Percentiles rank a stretch among this genome's conserved stretches.
phyloP scores from a whole-genome alignment of 2,888 invertebrate species.

The Latrodectus elegans region DNA sequence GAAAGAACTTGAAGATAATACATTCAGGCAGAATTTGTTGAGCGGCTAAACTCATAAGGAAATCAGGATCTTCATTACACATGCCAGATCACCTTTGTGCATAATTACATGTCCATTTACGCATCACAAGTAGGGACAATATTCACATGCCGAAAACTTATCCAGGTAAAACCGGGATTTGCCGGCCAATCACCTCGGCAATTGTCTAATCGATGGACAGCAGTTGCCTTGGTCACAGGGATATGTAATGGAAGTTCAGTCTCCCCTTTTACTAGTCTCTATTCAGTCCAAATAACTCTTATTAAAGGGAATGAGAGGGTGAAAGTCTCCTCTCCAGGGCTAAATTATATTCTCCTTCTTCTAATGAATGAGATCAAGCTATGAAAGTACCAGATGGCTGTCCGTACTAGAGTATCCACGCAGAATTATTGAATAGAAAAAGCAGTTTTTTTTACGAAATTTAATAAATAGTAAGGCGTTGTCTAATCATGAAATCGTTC shows the following conservation, averaged over 20 bases:
- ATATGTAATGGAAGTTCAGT: constrained; percentile 24
- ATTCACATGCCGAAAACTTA: constrained; percentile 2
- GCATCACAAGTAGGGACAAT: neutral
- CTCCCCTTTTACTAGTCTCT: neutral
- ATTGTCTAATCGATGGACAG: constrained; percentile 48
- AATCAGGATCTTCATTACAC: too few species aligned
- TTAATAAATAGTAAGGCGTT: too few species aligned
- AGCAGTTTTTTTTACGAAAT: too few species aligned
- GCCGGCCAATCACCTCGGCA: constrained; percentile 36
- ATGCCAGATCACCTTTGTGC: too few species aligned
- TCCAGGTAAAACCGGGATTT: neutral
- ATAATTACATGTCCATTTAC: too few species aligned
- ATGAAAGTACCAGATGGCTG: constrained; percentile 16
- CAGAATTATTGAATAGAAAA: too few species aligned
- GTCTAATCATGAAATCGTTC: too few species aligned
- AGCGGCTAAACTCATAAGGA: too few species aligned
- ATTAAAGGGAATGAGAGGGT: constrained; percentile 41
- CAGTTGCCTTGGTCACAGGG: constrained; percentile 37
- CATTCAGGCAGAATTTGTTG: too few species aligned
- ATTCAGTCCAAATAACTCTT: constrained; percentile 31
- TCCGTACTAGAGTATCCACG: neutral
- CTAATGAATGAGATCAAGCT: constrained; percentile 24
- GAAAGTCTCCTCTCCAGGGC: constrained; percentile 27
- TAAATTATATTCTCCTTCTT: constrained; percentile 33
- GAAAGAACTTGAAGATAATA: too few species aligned